Evolutionary conservation across 2,113 vertebrate species (phyloP).

Genomic region (Bufo bufo): DNA sequence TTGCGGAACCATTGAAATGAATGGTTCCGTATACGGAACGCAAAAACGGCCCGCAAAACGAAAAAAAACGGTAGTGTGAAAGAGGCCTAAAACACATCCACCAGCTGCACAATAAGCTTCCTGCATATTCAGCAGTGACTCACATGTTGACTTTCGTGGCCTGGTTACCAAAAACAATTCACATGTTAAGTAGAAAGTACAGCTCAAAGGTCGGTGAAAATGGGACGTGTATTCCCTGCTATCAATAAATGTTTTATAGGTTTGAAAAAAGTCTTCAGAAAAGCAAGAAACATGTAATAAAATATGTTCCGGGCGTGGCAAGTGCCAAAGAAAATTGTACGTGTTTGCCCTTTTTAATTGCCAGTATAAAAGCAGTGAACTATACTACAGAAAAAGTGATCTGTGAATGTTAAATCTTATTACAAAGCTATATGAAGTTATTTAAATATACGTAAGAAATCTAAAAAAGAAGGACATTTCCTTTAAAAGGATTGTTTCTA

Average conservation of each 20-base stretch:
- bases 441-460: too few relatives aligned
- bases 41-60: too few relatives aligned
- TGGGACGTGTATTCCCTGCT: neutral
- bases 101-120: neutral
- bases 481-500: too few relatives aligned
- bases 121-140: slow-evolving; percentile 24
- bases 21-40: too few relatives aligned
- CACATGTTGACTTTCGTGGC: slow-evolving; percentile 23
- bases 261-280: neutral
- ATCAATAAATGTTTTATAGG: slow-evolving; percentile 27
- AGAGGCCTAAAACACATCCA: too few relatives aligned
- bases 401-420: too few relatives aligned
- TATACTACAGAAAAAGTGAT: too few relatives aligned
- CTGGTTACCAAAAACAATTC: slow-evolving; percentile 8
- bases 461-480: too few relatives aligned
- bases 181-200: neutral
- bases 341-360: neutral
- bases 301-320: neutral
- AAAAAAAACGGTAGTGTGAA: too few relatives aligned
- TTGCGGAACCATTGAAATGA: too few relatives aligned
- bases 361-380: too few relatives aligned
- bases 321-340: neutral
- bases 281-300: neutral
- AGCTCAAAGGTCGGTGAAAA: slow-evolving; percentile 32
- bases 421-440: too few relatives aligned